Percentiles rank a stretch among this genome's conserved stretches.
phyloP scores from a whole-genome alignment of 2,113 vertebrate genomes.

The Mus spicilegus region DNA sequence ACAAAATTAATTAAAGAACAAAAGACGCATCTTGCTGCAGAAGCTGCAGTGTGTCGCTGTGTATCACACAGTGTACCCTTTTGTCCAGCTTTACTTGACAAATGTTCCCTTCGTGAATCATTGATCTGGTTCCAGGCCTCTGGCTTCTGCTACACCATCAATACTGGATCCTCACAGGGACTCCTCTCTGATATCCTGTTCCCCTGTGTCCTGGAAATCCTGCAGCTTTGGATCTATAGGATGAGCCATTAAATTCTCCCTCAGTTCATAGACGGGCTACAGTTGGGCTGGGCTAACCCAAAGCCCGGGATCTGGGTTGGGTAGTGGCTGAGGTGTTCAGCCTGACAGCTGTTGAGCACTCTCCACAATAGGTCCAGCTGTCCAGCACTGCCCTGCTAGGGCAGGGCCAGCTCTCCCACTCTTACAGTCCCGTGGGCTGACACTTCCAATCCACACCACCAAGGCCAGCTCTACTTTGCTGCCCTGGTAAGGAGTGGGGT shows the following conservation, averaged over 20 bases:
- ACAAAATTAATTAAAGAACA: not conserved
- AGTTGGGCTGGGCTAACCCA: not conserved
- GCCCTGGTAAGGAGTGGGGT: not conserved
- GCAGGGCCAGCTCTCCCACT: not conserved
- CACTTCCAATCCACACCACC: no score
- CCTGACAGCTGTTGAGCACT: not conserved
- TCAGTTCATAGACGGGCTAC: not conserved
- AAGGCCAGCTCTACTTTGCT: not conserved
- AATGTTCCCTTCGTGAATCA: no score
- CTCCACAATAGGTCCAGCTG: not conserved
- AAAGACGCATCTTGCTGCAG: not conserved
- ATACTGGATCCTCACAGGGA: not conserved
- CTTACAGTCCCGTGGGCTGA: no score
- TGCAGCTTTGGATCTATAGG: not conserved
- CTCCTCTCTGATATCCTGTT: not conserved
- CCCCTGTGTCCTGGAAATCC: not conserved
- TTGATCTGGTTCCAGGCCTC: not conserved
- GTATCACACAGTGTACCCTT: not conserved
- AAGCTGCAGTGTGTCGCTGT: not conserved
- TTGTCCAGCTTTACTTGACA: not conserved
- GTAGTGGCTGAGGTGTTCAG: not conserved
- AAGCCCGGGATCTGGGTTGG: not conserved
- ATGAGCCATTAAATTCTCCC: not conserved
- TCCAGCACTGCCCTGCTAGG: not conserved
- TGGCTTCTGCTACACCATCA: not conserved